Evolutionary conservation across 2,113 vertebrate species (phyloP).

Genomic region (Sorex fumeus): DNA sequence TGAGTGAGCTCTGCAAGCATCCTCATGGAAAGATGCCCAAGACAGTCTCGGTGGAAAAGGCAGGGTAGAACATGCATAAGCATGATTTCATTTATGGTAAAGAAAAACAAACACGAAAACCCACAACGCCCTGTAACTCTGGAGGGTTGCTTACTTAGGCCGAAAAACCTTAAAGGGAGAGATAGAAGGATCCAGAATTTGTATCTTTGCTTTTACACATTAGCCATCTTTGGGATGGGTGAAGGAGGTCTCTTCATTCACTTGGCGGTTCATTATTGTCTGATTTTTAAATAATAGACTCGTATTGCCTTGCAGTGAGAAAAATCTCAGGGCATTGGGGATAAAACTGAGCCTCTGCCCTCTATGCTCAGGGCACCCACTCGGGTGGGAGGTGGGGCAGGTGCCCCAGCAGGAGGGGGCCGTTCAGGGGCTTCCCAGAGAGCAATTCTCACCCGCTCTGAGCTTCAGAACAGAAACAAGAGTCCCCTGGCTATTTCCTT

Average conservation of each 20-base stretch:
- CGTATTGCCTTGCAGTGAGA: conserved; percentile 6
- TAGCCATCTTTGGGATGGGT: not conserved
- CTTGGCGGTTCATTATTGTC: conserved; percentile 51
- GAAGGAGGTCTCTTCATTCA: conserved; percentile 8
- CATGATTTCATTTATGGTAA: conserved; percentile 31
- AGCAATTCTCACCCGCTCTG: not conserved
- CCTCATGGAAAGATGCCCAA: conserved; percentile 43
- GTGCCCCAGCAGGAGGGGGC: not conserved
- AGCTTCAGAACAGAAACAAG: conserved; percentile 39
- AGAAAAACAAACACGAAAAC: not conserved
- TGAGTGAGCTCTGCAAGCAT: conserved; percentile 44
- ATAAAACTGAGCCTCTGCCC: not conserved
- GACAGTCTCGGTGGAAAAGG: conserved; percentile 41
- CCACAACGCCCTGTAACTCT: not conserved
- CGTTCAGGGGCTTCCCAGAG: not conserved
- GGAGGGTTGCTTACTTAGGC: not conserved
- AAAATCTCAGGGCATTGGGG: not conserved
- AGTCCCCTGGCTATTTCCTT: conserved; percentile 63
- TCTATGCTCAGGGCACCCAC: not conserved
- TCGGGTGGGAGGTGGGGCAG: not conserved
- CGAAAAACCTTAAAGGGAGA: not conserved
- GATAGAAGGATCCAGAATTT: not conserved
- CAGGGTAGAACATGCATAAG: conserved; percentile 13
- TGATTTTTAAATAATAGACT: conserved; percentile 68
- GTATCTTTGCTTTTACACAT: not conserved